Percentiles rank a stretch among this genome's conserved stretches.
These are phyloP conservation scores for Thecophora atra DNA, from an alignment of 2,888 invertebrate genomes.

Conservation along the genomic window DNA sequence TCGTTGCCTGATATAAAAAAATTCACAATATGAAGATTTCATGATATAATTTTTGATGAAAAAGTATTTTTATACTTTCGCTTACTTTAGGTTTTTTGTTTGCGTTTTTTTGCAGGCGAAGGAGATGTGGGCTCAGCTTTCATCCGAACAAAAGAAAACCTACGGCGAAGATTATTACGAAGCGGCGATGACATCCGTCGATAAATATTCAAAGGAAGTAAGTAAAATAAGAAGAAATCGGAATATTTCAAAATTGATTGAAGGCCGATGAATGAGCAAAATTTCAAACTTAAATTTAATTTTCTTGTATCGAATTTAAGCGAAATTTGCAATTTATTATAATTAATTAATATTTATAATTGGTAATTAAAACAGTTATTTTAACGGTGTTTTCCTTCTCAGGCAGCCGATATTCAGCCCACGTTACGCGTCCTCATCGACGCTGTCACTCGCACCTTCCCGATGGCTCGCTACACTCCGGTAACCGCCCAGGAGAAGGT, in stretches of 20 bases:
- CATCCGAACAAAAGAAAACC: slow-evolving; percentile 79
- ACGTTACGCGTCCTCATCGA: slow-evolving; percentile 81
- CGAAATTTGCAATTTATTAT: no score
- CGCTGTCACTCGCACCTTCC: slow-evolving; percentile 82
- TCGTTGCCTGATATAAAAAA: no score
- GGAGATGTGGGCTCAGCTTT: slow-evolving; percentile 83
- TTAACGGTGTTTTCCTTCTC: slow-evolving; percentile 43
- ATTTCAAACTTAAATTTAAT: background rate
- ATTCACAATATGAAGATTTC: no score
- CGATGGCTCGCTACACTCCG: slow-evolving; percentile 84
- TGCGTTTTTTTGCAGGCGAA: slow-evolving; percentile 72
- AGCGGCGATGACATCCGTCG: slow-evolving; percentile 79
- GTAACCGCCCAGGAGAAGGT: slow-evolving; percentile 81
- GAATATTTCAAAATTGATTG: background rate
- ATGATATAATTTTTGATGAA: no score
- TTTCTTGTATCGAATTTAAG: background rate
- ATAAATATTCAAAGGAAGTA: slow-evolving; percentile 78
- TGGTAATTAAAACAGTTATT: no score
- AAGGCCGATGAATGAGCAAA: background rate
- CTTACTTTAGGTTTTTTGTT: background rate
- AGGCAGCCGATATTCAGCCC: slow-evolving; percentile 81
- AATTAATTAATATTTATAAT: no score
- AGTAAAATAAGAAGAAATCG: slow-evolving; percentile 34
- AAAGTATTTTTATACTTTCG: no score
- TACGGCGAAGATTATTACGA: slow-evolving; percentile 88